Conservation (phyloP, 2,113 vertebrate species). For the Semnornis frantzii region DNA sequence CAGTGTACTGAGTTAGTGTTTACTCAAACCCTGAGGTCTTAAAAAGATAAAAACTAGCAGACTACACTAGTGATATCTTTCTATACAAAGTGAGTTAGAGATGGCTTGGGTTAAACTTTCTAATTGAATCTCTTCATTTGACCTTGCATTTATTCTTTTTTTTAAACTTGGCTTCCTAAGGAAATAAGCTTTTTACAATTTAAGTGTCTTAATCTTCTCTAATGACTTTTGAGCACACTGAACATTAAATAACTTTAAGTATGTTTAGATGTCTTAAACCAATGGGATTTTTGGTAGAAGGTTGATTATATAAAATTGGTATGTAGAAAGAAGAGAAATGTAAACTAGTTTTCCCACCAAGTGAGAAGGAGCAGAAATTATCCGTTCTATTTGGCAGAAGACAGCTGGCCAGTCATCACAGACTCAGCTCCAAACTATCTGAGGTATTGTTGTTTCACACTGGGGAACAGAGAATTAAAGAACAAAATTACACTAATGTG, state of each 20-base stretch:
- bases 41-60: neutral
- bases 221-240: neutral
- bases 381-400: neutral
- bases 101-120: neutral
- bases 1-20: neutral
- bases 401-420: neutral
- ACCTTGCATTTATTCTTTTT: neutral
- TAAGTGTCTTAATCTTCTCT: neutral
- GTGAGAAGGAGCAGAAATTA: neutral
- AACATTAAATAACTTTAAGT: neutral
- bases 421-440: neutral
- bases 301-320: neutral
- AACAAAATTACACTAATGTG: neutral
- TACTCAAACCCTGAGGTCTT: neutral
- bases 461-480: neutral
- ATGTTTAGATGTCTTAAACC: neutral
- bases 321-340: neutral
- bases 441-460: neutral
- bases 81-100: neutral
- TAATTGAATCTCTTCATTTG: neutral
- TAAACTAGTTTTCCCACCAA: conserved; percentile 12
- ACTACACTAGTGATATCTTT: neutral
- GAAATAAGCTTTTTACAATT: neutral
- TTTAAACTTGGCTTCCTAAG: neutral
- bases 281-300: neutral